Percentiles rank a stretch among this genome's conserved stretches.
These are phyloP conservation scores for Cebus imitator DNA, from an alignment of 2,113 vertebrate genomes.

Conservation along the genomic window DNA sequence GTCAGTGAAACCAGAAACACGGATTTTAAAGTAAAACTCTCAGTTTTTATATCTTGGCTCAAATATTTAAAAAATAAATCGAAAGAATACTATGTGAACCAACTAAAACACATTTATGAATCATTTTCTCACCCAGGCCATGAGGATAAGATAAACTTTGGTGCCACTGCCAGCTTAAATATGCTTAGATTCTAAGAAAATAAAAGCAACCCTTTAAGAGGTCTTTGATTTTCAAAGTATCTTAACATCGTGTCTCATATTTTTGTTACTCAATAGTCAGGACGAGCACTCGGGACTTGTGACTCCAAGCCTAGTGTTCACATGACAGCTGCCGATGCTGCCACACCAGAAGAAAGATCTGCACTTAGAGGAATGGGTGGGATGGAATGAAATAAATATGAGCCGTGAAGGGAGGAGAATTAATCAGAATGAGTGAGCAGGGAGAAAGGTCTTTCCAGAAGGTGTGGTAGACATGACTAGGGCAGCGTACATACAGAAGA, in stretches of 20 bases:
- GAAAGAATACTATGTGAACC: neutral
- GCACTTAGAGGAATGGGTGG: neutral
- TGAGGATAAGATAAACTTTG: neutral
- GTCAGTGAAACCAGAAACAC: neutral
- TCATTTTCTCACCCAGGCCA: neutral
- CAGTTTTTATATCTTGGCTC: neutral
- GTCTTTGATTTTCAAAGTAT: neutral
- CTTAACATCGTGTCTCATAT: neutral
- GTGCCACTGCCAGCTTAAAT: neutral
- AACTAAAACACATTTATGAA: constrained; percentile 18
- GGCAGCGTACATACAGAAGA: neutral
- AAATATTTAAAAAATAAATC: constrained; percentile 4
- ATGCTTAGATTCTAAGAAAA: constrained; percentile 31
- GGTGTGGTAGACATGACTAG: rapidly evolving
- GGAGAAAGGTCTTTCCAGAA: neutral
- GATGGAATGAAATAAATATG: neutral
- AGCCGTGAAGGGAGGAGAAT: neutral
- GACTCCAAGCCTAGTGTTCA: neutral
- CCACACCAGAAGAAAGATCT: neutral
- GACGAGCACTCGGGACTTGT: neutral
- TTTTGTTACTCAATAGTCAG: neutral
- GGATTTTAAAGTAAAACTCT: constrained; percentile 21
- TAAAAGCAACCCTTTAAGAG: neutral
- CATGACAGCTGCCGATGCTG: neutral
- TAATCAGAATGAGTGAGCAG: neutral